Conservation (phyloP, 2,113 vertebrate genomes). For the Pantherophis guttatus region DNA sequence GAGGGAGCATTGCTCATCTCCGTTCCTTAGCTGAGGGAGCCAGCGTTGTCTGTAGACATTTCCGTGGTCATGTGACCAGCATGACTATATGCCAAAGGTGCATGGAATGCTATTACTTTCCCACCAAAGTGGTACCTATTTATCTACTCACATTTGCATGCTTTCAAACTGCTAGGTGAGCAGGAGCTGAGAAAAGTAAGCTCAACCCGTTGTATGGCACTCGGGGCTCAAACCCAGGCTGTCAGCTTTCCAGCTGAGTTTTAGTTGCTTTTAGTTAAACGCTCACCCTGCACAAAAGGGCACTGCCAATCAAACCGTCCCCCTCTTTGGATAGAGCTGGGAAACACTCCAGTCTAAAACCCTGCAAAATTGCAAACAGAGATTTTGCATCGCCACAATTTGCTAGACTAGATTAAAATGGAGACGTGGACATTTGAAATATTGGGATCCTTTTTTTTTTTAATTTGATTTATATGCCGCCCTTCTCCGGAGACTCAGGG, state of each 20-base stretch:
- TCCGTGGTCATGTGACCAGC: neutral
- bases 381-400: neutral
- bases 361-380: neutral
- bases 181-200: neutral
- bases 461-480: too few relatives aligned
- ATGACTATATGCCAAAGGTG: neutral
- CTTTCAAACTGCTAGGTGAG: too few relatives aligned
- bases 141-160: too few relatives aligned
- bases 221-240: neutral
- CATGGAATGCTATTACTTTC: neutral
- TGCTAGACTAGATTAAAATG: neutral
- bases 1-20: neutral
- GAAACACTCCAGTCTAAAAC: neutral
- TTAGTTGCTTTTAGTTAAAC: neutral
- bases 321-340: neutral
- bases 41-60: neutral
- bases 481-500: too few relatives aligned
- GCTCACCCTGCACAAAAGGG: neutral
- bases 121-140: neutral
- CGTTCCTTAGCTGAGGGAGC: neutral
- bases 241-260: neutral
- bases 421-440: neutral
- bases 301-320: neutral
- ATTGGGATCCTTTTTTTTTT: neutral
- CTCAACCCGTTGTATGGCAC: neutral